Conservation (phyloP, 2,888 invertebrate species). For the Pegoplata infirma region DNA sequence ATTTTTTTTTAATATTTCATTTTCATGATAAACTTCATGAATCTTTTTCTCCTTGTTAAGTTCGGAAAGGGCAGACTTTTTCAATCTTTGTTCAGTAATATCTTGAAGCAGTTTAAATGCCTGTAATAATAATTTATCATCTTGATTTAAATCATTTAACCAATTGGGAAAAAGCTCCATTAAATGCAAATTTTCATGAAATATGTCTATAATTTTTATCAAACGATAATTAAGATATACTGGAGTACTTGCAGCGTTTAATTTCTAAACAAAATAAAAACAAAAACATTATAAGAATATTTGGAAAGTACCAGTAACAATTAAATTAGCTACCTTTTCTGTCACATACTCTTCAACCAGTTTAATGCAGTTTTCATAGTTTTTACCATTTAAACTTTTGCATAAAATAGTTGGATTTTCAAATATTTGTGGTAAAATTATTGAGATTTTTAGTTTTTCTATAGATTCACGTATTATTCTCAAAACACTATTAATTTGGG, state of each 20-base stretch:
- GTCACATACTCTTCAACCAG: slow-evolving; percentile 61
- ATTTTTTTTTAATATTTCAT: slow-evolving; percentile 62
- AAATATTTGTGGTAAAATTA: slow-evolving; percentile 65
- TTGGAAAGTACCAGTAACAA: no score
- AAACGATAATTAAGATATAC: slow-evolving; percentile 50
- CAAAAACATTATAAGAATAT: background rate
- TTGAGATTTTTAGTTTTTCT: slow-evolving; percentile 66
- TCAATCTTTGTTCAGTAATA: slow-evolving; percentile 63
- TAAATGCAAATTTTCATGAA: slow-evolving; percentile 57
- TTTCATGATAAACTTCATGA: slow-evolving; percentile 66
- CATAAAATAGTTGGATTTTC: slow-evolving; percentile 59
- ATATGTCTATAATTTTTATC: slow-evolving; percentile 63
- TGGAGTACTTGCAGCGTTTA: background rate
- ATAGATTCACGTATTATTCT: slow-evolving; percentile 65
- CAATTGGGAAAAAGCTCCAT: slow-evolving; percentile 55
- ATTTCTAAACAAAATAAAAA: slow-evolving; percentile 23
- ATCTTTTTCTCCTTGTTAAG: slow-evolving; percentile 64
- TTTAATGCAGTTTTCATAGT: slow-evolving; percentile 59
- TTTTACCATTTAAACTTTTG: slow-evolving; percentile 50
- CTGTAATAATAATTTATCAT: slow-evolving; percentile 61
- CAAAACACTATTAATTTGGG: slow-evolving; percentile 66
- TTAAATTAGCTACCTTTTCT: slow-evolving; percentile 47
- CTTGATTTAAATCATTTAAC: slow-evolving; percentile 46
- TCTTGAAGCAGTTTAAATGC: slow-evolving; percentile 58
- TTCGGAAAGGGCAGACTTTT: slow-evolving; percentile 64